Percentiles rank a stretch among this genome's conserved stretches.
Conservation (phyloP, 2,888 invertebrate genomes). For the Drepanosiphum platanoidis region DNA sequence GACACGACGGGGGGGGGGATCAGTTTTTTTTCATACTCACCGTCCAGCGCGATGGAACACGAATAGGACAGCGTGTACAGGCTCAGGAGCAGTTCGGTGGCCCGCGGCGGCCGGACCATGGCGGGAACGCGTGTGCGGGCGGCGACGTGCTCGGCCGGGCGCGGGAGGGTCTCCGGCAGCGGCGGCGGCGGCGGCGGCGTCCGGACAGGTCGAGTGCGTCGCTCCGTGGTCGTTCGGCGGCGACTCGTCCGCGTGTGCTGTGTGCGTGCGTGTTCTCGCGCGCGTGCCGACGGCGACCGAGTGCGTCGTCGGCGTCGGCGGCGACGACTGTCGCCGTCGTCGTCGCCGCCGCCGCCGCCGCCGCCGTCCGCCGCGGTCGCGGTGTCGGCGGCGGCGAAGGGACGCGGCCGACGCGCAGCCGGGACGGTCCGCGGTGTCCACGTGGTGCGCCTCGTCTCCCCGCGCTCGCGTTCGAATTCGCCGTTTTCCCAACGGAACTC, state of each 20-base stretch:
- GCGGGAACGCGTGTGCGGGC: not conserved
- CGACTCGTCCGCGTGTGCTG: not conserved
- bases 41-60: conserved; percentile 29
- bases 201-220: not conserved
- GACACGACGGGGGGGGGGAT: no score
- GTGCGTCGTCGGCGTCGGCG: conserved; percentile 17
- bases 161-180: not conserved
- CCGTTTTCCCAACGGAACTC: no score
- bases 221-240: not conserved
- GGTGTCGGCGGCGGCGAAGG: not conserved
- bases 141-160: not conserved
- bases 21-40: conserved; percentile 10
- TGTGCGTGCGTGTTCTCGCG: not conserved
- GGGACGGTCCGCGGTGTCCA: conserved; percentile 8
- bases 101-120: conserved; percentile 21
- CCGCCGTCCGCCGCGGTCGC: not conserved
- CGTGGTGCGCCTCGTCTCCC: conserved; percentile 27
- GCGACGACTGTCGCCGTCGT: conserved; percentile 25
- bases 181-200: no score
- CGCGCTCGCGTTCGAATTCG: no score
- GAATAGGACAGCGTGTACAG: conserved; percentile 7
- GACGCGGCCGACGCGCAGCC: conserved; percentile 1
- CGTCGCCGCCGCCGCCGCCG: not conserved
- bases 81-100: not conserved
- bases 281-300: conserved; percentile 8